Conservation (phyloP, 2,113 vertebrate species). For the Gnathonemus longibarbis region DNA sequence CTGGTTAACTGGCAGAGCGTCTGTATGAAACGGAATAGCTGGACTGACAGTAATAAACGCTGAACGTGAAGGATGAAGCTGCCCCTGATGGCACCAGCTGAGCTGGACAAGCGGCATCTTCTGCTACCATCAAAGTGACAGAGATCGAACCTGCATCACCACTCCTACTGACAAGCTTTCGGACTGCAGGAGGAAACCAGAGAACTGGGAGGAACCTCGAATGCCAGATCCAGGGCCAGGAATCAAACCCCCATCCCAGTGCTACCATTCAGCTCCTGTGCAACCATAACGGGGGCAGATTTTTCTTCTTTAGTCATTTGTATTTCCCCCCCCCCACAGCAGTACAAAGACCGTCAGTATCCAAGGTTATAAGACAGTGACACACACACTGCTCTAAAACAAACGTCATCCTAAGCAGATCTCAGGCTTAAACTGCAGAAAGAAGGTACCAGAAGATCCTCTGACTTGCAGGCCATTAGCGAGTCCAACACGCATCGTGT, state of each 20-base stretch:
- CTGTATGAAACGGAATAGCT: not conserved
- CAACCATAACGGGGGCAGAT: not conserved
- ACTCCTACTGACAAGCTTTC: not conserved
- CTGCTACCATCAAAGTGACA: too few species aligned
- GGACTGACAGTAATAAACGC: not conserved
- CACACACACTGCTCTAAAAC: not conserved
- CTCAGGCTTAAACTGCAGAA: not conserved
- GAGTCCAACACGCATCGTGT: not conserved
- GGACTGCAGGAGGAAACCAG: not conserved
- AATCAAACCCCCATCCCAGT: not conserved
- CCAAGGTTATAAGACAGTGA: not conserved
- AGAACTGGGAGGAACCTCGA: not conserved
- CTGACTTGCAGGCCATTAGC: not conserved
- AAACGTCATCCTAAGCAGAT: not conserved
- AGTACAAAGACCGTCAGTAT: not conserved
- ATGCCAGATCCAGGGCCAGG: not conserved
- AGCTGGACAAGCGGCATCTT: not conserved
- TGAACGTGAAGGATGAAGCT: not conserved
- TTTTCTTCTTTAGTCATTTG: not conserved
- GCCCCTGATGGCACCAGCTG: not conserved
- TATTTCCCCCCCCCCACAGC: not conserved
- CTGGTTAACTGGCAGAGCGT: not conserved
- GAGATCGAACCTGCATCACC: not conserved
- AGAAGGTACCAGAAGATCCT: not conserved
- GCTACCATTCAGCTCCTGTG: not conserved